Conservation (phyloP, 2,113 vertebrate genomes). For the Porphyrio hochstetteri region DNA sequence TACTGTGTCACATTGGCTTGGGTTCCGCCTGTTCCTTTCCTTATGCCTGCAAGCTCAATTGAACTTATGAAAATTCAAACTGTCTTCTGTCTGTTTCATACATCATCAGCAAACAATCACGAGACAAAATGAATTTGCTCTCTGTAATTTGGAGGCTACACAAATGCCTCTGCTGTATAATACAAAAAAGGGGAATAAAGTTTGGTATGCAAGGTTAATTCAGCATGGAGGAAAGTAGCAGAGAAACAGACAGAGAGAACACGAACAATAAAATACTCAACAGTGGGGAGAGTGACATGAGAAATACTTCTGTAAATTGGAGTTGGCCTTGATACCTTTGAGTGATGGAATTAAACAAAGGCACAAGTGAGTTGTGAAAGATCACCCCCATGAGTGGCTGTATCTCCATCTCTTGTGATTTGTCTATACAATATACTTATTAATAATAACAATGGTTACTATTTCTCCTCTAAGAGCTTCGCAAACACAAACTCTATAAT, state of each 20-base stretch:
- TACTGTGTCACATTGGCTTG: constrained; percentile 49
- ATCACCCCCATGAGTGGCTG: background rate
- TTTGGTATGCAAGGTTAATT: constrained; percentile 57
- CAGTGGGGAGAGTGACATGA: background rate
- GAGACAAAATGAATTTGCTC: constrained; percentile 66
- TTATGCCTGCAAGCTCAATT: constrained; percentile 57
- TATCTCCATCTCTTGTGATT: background rate
- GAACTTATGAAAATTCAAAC: constrained; percentile 68
- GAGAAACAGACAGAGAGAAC: constrained; percentile 20
- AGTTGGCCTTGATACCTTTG: constrained; percentile 42
- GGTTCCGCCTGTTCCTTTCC: constrained; percentile 42
- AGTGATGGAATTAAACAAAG: constrained; percentile 48
- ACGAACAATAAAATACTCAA: constrained; percentile 16
- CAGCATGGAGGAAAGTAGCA: constrained; percentile 20
- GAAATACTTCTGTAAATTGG: constrained; percentile 35
- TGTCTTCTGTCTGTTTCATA: constrained; percentile 65
- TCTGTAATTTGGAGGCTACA: constrained; percentile 45
- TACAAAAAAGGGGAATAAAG: background rate
- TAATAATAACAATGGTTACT: constrained; percentile 33
- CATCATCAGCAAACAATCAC: constrained; percentile 67
- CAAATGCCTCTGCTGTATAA: constrained; percentile 33
- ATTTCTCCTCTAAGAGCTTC: constrained; percentile 13
- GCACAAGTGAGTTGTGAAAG: constrained; percentile 14
- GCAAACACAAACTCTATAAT: background rate
- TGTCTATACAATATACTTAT: constrained; percentile 30